A percentile compares a stretch with the other conserved stretches of the same genome.
Evolutionary conservation across 1,140 invertebrate genomes (phyloP).

Genomic region (Tigriopus japonicus): DNA sequence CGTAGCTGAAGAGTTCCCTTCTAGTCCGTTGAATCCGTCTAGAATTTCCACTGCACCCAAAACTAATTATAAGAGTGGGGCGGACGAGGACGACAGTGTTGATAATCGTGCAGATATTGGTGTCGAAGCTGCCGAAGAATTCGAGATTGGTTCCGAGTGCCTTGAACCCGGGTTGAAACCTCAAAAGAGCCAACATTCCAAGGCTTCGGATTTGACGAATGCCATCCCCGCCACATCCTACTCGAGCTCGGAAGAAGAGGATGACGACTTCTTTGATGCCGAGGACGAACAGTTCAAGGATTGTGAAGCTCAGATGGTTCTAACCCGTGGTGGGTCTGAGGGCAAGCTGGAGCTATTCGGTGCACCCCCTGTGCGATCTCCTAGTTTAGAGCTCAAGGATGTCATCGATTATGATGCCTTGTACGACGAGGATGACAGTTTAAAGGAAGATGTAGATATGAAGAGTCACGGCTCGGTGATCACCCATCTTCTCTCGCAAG

Average conservation of each 20-base stretch:
- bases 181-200: neutral
- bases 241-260: constrained; percentile 67
- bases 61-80: constrained; percentile 1
- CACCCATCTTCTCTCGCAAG: constrained; percentile 79
- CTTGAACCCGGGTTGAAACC: neutral
- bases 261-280: constrained; percentile 90
- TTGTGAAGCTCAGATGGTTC: too few relatives aligned
- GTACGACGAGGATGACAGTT: constrained; percentile 58
- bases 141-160: constrained; percentile 5
- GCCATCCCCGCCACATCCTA: constrained; percentile 72
- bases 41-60: constrained; percentile 3
- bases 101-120: constrained; percentile 2
- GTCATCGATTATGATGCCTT: constrained; percentile 33
- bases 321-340: neutral
- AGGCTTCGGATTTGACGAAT: neutral
- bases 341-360: neutral
- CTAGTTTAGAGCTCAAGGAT: neutral
- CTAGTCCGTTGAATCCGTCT: neutral
- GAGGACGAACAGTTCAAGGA: constrained; percentile 35
- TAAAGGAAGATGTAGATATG: constrained; percentile 57
- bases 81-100: neutral
- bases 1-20: neutral
- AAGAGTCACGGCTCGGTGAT: constrained; percentile 87
- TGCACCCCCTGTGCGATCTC: neutral
- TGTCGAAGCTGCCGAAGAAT: neutral